Base-by-base conservation (phyloP, 2,888 invertebrate species). In the Chymomyza fuscimana region DNA sequence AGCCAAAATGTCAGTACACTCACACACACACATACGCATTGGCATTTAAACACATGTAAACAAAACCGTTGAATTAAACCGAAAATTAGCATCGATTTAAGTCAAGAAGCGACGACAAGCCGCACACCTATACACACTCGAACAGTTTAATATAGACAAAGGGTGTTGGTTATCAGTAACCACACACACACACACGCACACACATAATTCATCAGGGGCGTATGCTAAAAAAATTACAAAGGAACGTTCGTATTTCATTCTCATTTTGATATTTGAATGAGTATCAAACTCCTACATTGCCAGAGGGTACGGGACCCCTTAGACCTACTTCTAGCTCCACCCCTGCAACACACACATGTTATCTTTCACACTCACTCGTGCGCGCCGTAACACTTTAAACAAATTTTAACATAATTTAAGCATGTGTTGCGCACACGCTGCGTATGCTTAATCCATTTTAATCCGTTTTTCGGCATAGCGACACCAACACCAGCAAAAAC, bases 1-100 rank as follows among this genome's bases (percentile, higher is more conserved):
- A 74, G 74, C 77, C 74, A 77, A 77, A 78, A 70, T 77, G 73
- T 64, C 70, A 71, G 65, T 68, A 73, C 65, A 67, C 58, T 69
- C 50, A 60, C 76, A 40, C 64, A 69, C 62, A 25, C 58, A 66
- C 22, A 29, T 10, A 29, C 12, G 29, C 19, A 52, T 22, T 68
- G 74, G 61, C 65, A 74, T 87, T 87, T 74, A 74, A 81, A 79
- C 88, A 87, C 82, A 79, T 83, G 83, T 87, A 87, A 83, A 83
- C 83, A 83, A 86, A 86, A 86, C 83, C 88, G 86, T 87, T 83
- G 83, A 83, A 87, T 88, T 87, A 87, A 83, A 83, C 83, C 88
- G 77, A 86, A 83, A 83, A 83, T 83, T 83, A 87, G 83, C 83
- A 83, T 83, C 88, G 83, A 83, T 83, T 83, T 88, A 83, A 87